A percentile compares a stretch with the other conserved stretches of the same genome.
phyloP scores from a whole-genome alignment of 2,888 invertebrate species.

The Drosophila lacicola region DNA sequence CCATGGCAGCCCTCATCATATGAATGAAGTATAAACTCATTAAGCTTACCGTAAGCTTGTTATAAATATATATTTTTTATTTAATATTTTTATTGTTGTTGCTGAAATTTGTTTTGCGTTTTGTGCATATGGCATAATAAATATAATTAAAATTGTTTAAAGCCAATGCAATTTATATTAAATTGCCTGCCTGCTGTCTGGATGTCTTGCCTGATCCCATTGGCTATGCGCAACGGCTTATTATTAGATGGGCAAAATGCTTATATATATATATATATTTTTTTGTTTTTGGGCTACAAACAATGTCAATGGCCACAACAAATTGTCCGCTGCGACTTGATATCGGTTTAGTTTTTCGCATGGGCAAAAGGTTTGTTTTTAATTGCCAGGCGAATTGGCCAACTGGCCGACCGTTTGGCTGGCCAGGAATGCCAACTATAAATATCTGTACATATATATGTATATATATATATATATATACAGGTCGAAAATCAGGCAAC shows the following conservation, averaged over 20 bases:
- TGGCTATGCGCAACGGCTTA: conserved; percentile 56
- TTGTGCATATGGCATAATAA: conserved; percentile 47
- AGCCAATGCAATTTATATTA: conserved; percentile 52
- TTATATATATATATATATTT: conserved; percentile 15
- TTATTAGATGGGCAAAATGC: conserved; percentile 22
- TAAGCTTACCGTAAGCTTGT: conserved; percentile 60
- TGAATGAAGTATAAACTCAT: conserved; percentile 49
- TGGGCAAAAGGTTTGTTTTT: conserved; percentile 54
- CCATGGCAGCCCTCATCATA: conserved; percentile 23
- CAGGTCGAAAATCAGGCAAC: conserved; percentile 44
- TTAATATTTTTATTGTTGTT: conserved; percentile 17
- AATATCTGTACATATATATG: background rate
- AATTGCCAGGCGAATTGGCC: conserved; percentile 55
- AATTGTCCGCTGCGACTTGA: conserved; percentile 32
- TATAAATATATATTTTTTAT: conserved; percentile 42
- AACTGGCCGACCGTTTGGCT: conserved; percentile 29
- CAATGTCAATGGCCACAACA: conserved; percentile 52
- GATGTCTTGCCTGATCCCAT: conserved; percentile 53
- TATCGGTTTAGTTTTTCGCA: conserved; percentile 51
- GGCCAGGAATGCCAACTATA: conserved; percentile 35
- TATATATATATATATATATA: background rate
- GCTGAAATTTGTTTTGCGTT: conserved; percentile 9
- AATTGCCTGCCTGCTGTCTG: conserved; percentile 8
- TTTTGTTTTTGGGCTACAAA: conserved; percentile 15
- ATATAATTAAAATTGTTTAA: conserved; percentile 56